These are phyloP conservation scores for Lycophotia porphyrea DNA, from an alignment of 2,888 invertebrate genomes.

Conservation along the genomic window DNA sequence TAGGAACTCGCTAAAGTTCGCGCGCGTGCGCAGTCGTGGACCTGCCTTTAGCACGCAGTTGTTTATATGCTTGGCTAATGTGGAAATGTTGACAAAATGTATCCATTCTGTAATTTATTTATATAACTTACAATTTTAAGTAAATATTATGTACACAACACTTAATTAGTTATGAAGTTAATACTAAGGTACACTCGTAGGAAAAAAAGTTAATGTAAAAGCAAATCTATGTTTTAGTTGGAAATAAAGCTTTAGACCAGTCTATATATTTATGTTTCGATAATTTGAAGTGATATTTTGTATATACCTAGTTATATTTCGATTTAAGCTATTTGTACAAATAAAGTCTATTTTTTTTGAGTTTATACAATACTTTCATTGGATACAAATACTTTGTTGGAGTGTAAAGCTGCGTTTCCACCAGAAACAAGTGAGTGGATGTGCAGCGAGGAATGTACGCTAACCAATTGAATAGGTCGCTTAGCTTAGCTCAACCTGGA, in stretches of 20 bases:
- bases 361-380: constrained; percentile 20
- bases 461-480: neutral
- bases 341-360: constrained; percentile 73
- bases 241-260: constrained; percentile 13
- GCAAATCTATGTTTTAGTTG: neutral
- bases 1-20: no score
- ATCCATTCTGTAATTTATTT: neutral
- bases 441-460: neutral
- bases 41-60: neutral
- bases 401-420: neutral
- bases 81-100: neutral
- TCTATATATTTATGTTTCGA: constrained; percentile 6
- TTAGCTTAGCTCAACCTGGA: neutral
- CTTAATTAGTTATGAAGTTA: neutral
- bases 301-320: constrained; percentile 48
- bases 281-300: constrained; percentile 55
- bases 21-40: neutral
- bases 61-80: neutral
- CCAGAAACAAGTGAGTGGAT: neutral
- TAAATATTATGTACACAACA: neutral
- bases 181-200: neutral
- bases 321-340: constrained; percentile 70
- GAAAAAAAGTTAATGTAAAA: neutral
- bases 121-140: constrained; percentile 2
- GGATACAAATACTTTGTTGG: neutral